phyloP scores from a whole-genome alignment of 2,888 invertebrate genomes.

The Metellina segmentata region DNA sequence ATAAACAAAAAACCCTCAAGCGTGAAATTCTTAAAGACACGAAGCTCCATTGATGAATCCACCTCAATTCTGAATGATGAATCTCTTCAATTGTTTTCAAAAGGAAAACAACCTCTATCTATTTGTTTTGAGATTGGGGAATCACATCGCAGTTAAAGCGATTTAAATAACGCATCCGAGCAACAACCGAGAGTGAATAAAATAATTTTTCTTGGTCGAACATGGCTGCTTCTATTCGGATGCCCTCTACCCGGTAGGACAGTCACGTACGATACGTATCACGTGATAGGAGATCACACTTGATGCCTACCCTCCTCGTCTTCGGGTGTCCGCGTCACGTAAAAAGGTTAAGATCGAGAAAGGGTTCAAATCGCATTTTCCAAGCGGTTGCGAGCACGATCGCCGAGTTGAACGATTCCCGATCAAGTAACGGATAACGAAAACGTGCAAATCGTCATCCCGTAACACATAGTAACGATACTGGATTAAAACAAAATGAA shows the following conservation, averaged over 20 bases:
- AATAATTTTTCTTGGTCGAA: not conserved
- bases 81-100: no score
- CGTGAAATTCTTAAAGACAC: no score
- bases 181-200: no score
- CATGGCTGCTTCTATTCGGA: not conserved
- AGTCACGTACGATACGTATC: not conserved
- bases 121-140: no score
- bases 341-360: conserved; percentile 36
- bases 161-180: no score
- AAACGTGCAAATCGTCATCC: conserved; percentile 32
- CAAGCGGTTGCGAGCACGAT: no score
- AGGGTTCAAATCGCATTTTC: conserved; percentile 39
- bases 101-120: no score
- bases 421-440: conserved; percentile 42
- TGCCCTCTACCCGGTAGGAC: not conserved
- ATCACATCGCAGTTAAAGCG: no score
- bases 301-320: not conserved
- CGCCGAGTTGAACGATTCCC: conserved; percentile 11
- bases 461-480: not conserved
- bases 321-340: conserved; percentile 6
- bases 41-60: no score
- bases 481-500: conserved; percentile 11
- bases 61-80: no score
- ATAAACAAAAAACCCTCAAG: no score
- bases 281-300: not conserved